These are phyloP conservation scores for Drosophila bunnanda DNA, from an alignment of 2,888 invertebrate genomes.

Conservation along the genomic window DNA sequence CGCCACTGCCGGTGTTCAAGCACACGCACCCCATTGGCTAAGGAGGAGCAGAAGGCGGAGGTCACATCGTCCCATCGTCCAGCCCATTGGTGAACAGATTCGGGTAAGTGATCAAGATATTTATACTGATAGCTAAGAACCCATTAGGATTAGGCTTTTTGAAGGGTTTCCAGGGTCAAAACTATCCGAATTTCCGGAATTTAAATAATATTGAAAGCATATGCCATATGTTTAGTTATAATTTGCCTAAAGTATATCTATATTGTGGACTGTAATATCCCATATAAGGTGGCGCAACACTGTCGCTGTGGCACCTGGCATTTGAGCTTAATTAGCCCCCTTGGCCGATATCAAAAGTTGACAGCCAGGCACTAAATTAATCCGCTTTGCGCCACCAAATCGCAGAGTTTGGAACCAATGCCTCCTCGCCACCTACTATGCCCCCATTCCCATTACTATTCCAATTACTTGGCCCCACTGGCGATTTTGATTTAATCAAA, in stretches of 20 bases:
- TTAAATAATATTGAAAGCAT: background rate
- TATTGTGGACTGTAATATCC: background rate
- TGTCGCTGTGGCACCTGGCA: background rate
- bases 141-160: no score
- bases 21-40: conserved; percentile 83
- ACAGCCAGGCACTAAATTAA: conserved; percentile 77
- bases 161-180: background rate
- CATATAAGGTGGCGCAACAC: background rate
- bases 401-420: conserved; percentile 51
- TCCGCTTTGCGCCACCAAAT: conserved; percentile 76
- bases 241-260: background rate
- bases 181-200: background rate
- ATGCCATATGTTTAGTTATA: background rate
- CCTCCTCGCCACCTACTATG: conserved; percentile 5
- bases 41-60: conserved; percentile 24
- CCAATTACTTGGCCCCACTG: conserved; percentile 37
- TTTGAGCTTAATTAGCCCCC: conserved; percentile 50
- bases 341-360: conserved; percentile 59
- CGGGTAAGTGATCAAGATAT: conserved; percentile 49
- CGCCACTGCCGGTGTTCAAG: conserved; percentile 82
- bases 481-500: conserved; percentile 80
- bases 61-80: background rate
- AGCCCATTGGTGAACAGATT: conserved; percentile 29
- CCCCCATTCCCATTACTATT: conserved; percentile 6
- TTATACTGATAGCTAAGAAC: no score